These are phyloP conservation scores for Leptinotarsa peninsularis DNA, from an alignment of 2,888 invertebrate species.

Conservation along the genomic window DNA sequence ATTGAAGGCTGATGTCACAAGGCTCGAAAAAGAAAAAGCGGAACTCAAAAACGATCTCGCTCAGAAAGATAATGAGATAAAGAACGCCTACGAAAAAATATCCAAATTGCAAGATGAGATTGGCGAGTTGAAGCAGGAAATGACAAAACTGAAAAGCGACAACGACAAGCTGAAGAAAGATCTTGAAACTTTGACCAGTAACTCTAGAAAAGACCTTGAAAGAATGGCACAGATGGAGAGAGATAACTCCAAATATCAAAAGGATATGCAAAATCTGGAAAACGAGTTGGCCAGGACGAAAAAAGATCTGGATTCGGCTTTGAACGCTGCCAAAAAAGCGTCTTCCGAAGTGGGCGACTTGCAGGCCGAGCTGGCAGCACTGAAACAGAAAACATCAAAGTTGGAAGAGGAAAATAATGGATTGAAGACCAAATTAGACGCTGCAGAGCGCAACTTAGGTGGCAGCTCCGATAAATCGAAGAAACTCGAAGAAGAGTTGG, in stretches of 20 bases:
- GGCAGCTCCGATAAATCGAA: conserved; percentile 23
- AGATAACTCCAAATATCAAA: conserved; percentile 47
- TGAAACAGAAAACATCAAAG: conserved; percentile 40
- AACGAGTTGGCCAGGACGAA: conserved; percentile 47
- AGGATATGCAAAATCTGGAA: conserved; percentile 46
- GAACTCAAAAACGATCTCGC: conserved; percentile 40
- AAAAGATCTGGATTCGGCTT: conserved; percentile 48
- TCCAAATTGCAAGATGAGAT: conserved; percentile 44
- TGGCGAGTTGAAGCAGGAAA: conserved; percentile 41
- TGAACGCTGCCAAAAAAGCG: conserved; percentile 45
- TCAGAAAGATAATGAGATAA: conserved; percentile 40
- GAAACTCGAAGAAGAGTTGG: conserved; percentile 37
- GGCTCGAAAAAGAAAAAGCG: conserved; percentile 42
- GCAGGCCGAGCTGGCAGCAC: conserved; percentile 46
- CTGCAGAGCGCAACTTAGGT: conserved; percentile 23
- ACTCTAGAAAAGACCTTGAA: conserved; percentile 42
- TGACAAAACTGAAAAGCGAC: conserved; percentile 44
- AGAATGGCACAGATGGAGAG: conserved; percentile 48
- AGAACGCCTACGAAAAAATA: conserved; percentile 43
- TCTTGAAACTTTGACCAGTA: conserved; percentile 39
- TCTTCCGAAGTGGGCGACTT: conserved; percentile 39
- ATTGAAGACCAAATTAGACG: conserved; percentile 42
- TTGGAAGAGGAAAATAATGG: conserved; percentile 47
- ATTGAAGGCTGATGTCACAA: conserved; percentile 33
- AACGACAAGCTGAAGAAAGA: conserved; percentile 48